phyloP scores from a whole-genome alignment of 2,888 invertebrate genomes.

The Thera britannica region DNA sequence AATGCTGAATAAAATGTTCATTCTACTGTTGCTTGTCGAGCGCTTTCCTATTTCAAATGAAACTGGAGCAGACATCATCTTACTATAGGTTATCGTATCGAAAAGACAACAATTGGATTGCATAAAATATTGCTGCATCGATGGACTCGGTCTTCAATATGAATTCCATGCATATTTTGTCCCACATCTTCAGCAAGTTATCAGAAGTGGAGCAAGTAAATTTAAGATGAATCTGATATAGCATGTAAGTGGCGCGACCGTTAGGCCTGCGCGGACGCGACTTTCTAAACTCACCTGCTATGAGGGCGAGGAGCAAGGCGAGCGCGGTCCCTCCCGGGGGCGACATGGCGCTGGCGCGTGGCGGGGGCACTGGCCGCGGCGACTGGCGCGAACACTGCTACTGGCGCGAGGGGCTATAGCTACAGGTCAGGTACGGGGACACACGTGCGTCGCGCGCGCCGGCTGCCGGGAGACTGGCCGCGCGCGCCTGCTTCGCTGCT shows the following conservation, averaged over 20 bases:
- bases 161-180: conserved; percentile 22
- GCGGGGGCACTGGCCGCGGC: conserved; percentile 17
- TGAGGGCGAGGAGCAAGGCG: conserved; percentile 33
- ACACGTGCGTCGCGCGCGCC: conserved; percentile 39
- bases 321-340: conserved; percentile 25
- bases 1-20: conserved; percentile 5
- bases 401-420: conserved; percentile 25
- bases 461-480: conserved; percentile 41
- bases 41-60: not conserved
- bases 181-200: conserved; percentile 13
- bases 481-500: conserved; percentile 22
- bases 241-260: conserved; percentile 40
- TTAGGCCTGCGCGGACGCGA: conserved; percentile 31
- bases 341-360: conserved; percentile 20
- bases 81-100: not conserved
- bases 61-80: not conserved
- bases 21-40: conserved; percentile 6
- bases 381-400: conserved; percentile 20
- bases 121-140: conserved; percentile 9
- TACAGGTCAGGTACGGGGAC: conserved; percentile 18
- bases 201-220: conserved; percentile 31
- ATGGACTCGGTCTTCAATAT: conserved; percentile 11
- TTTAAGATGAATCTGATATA: conserved; percentile 33
- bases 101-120: conserved; percentile 5
- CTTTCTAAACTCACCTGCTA: conserved; percentile 36